A percentile compares a stretch with the other conserved stretches of the same genome.
Evolutionary conservation across 2,888 invertebrate species (phyloP).

Genomic region (Drosophila borealis): DNA sequence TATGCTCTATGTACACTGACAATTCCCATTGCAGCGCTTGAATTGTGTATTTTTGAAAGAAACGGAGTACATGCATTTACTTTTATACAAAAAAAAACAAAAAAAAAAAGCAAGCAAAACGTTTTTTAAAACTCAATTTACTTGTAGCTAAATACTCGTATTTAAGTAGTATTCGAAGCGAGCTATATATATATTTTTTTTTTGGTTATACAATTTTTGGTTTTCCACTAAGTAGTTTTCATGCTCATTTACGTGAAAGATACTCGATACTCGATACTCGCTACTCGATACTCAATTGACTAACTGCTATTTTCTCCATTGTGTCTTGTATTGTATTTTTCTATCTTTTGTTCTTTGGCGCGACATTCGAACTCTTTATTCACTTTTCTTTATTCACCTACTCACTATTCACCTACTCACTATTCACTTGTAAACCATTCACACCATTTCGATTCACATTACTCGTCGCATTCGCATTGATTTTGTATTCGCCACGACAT

Average conservation of each 20-base stretch:
- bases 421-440: slow-evolving; percentile 13
- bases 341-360: slow-evolving; percentile 54
- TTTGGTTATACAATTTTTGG: background rate
- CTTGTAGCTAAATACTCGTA: slow-evolving; percentile 30
- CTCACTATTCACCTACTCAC: slow-evolving; percentile 12
- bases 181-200: slow-evolving; percentile 9
- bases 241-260: slow-evolving; percentile 17
- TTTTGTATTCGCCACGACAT: slow-evolving; percentile 30
- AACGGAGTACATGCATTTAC: slow-evolving; percentile 79
- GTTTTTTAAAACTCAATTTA: slow-evolving; percentile 36
- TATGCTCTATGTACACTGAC: slow-evolving; percentile 49
- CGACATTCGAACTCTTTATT: slow-evolving; percentile 8
- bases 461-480: slow-evolving; percentile 25
- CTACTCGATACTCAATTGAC: slow-evolving; percentile 46
- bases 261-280: slow-evolving; percentile 5
- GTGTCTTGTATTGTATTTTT: slow-evolving; percentile 69
- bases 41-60: slow-evolving; percentile 46
- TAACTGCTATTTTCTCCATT: slow-evolving; percentile 57
- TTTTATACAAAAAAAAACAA: slow-evolving; percentile 21
- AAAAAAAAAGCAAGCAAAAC: slow-evolving; percentile 42
- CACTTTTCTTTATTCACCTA: background rate
- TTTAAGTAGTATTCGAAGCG: slow-evolving; percentile 28
- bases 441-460: slow-evolving; percentile 6
- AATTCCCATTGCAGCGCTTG: slow-evolving; percentile 62
- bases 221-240: slow-evolving; percentile 37